phyloP scores from a whole-genome alignment of 1,140 invertebrate species.

The silkworm (Bombyx mori) region ASM3026992v2 NC_085109.1:12268501-12269000 shows the following conservation, averaged over 20 bases:
- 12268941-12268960: slow-evolving; percentile 14
- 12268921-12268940: slow-evolving; percentile 11
- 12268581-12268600: background rate
- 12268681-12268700: slow-evolving; percentile 33
- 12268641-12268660: slow-evolving; percentile 15
- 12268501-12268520: slow-evolving; percentile 59
- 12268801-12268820: background rate
- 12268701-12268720: slow-evolving; percentile 32
- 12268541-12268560: slow-evolving; percentile 64
- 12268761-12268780: slow-evolving; percentile 5
- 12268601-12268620: slow-evolving; percentile 3
- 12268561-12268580: slow-evolving; percentile 60
- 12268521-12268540: slow-evolving; percentile 69
- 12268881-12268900: slow-evolving; percentile 21
- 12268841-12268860: slow-evolving; percentile 22
- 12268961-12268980: slow-evolving; percentile 6
- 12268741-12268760: background rate
- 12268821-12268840: slow-evolving; percentile 19
- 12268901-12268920: slow-evolving; percentile 8
- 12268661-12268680: slow-evolving; percentile 33
- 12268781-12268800: slow-evolving; percentile 3
- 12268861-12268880: slow-evolving; percentile 21
- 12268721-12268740: slow-evolving; percentile 12
- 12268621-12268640: slow-evolving; percentile 3
- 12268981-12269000: background rate